Evolutionary conservation across 2,797 vertebrate species (phyloP).

Genomic region (Eulemur albifrons): DNA sequence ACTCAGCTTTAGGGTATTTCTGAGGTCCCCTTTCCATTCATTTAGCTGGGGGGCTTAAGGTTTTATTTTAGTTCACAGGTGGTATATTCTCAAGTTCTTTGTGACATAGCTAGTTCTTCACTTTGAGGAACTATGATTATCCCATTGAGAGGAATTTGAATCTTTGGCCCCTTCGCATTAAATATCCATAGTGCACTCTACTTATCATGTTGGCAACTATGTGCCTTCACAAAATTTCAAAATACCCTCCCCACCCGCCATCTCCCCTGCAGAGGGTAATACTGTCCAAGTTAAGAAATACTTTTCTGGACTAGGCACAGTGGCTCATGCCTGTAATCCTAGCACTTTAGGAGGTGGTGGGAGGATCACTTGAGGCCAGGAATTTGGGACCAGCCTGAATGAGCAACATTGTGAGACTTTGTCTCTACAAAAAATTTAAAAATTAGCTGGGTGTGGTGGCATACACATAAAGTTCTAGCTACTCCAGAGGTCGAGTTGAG

Average conservation of each 20-base stretch:
- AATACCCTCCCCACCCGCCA: not conserved
- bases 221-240: not conserved
- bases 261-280: not conserved
- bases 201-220: not conserved
- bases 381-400: no score
- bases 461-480: not conserved
- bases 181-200: not conserved
- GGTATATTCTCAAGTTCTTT: not conserved
- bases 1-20: no score
- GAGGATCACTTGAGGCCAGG: not conserved
- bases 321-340: not conserved
- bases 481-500: not conserved
- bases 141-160: not conserved
- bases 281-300: not conserved
- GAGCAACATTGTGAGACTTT: not conserved
- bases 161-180: not conserved
- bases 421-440: not conserved
- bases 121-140: constrained; percentile 7
- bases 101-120: not conserved
- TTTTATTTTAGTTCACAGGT: no score
- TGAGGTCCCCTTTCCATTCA: no score
- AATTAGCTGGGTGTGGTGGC: not conserved
- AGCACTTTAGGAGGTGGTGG: not conserved
- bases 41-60: no score
- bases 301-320: not conserved